Percentiles rank a stretch among this genome's conserved stretches.
Evolutionary conservation across 2,888 invertebrate species (phyloP).

Genomic region (Ochlodes sylvanus): DNA sequence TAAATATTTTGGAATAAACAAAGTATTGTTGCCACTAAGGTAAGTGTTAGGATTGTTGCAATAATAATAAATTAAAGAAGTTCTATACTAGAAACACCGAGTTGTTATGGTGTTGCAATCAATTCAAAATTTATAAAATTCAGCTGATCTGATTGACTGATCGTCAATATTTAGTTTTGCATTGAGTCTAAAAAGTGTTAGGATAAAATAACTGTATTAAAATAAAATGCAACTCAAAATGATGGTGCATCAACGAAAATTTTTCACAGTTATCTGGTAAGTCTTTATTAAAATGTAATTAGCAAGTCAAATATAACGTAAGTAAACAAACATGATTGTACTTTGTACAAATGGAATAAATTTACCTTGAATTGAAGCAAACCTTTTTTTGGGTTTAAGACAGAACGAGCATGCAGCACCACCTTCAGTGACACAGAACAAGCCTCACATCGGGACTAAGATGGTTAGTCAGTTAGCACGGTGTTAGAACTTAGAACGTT

Average conservation of each 20-base stretch:
- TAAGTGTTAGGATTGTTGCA: conserved; percentile 76
- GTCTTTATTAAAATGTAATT: background rate
- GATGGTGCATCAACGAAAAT: background rate
- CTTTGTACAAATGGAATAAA: no score
- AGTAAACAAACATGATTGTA: background rate
- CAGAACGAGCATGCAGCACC: no score
- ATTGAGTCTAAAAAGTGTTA: background rate
- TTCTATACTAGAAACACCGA: conserved; percentile 73
- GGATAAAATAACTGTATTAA: background rate
- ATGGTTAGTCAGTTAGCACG: no score
- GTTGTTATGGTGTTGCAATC: conserved; percentile 75
- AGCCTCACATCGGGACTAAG: no score
- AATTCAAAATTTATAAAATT: conserved; percentile 45
- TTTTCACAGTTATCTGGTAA: background rate
- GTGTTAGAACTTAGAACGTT: no score
- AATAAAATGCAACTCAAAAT: background rate
- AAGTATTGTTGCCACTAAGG: conserved; percentile 75
- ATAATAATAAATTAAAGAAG: conserved; percentile 66
- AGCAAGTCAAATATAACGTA: background rate
- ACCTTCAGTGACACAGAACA: no score
- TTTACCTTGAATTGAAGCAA: no score
- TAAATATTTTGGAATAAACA: conserved; percentile 5
- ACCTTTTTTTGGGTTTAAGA: no score
- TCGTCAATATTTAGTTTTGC: background rate
- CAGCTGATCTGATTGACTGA: background rate